Conservation (phyloP, 2,888 invertebrate genomes). For the Rhopalosiphum nymphaeae region DNA sequence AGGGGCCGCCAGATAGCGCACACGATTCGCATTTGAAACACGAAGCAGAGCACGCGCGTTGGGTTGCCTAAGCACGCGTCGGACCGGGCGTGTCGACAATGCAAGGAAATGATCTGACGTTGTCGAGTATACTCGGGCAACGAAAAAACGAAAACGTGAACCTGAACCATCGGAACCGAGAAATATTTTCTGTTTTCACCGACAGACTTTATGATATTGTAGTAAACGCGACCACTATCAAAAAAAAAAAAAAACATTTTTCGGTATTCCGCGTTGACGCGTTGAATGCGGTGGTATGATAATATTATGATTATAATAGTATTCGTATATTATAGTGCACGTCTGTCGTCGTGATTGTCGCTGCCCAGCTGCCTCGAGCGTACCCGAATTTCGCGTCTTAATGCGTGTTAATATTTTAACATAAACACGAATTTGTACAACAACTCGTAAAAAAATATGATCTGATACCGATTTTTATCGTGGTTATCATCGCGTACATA, state of each 20-base stretch:
- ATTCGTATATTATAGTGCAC: background rate
- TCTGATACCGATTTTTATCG: background rate
- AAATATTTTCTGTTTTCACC: background rate
- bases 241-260: background rate
- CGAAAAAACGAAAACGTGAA: background rate
- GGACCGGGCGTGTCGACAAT: background rate
- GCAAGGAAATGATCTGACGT: background rate
- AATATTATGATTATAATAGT: too few relatives aligned
- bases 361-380: background rate
- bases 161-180: background rate
- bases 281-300: background rate
- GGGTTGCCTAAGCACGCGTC: background rate
- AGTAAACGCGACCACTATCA: background rate
- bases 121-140: background rate
- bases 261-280: background rate
- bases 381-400: background rate
- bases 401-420: background rate
- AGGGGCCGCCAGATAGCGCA: slow-evolving; percentile 29
- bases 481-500: background rate
- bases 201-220: too few relatives aligned
- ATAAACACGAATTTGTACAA: background rate
- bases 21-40: background rate
- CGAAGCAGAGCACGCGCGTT: background rate
- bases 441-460: background rate
- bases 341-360: background rate